Evolutionary conservation across 2,797 vertebrate genomes (phyloP).

Genomic region (Macroramphosus scolopax): DNA sequence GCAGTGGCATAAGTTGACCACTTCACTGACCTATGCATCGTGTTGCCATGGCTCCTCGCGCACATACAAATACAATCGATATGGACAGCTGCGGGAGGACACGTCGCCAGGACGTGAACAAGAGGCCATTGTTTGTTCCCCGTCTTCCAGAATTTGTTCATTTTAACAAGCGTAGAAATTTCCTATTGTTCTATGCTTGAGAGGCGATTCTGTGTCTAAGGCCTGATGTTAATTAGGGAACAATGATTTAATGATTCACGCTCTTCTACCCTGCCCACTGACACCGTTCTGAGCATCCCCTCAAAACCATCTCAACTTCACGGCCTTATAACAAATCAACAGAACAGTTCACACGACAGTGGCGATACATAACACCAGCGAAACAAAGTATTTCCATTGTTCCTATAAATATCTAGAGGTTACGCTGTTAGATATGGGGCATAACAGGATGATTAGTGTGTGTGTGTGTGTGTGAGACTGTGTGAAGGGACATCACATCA

Average conservation of each 20-base stretch:
- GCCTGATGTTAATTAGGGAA: constrained; percentile 65
- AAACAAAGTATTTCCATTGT: constrained; percentile 46
- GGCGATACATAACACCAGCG: constrained; percentile 48
- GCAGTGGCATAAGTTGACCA: background rate
- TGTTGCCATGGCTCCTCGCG: constrained; percentile 1
- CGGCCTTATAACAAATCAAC: constrained; percentile 42
- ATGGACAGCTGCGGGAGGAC: constrained; percentile 2
- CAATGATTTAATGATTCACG: constrained; percentile 69
- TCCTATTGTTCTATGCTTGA: constrained; percentile 39
- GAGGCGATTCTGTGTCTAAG: constrained; percentile 43
- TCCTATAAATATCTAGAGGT: constrained; percentile 63
- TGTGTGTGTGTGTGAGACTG: constrained; percentile 29
- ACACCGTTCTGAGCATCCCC: constrained; percentile 52
- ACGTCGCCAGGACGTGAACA: constrained; percentile 8
- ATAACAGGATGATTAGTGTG: constrained; percentile 37
- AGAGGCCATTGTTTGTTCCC: constrained; percentile 19
- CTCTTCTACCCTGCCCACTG: constrained; percentile 56
- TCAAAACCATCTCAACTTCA: constrained; percentile 41
- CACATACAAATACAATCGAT: constrained; percentile 5
- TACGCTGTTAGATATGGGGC: constrained; percentile 61
- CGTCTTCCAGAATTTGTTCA: constrained; percentile 10
- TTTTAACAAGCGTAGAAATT: constrained; percentile 21
- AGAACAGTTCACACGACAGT: constrained; percentile 52
- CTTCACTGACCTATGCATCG: constrained; percentile 1
- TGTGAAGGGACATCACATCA: constrained; percentile 66